A percentile compares a stretch with the other conserved stretches of the same genome.
Evolutionary conservation across 2,888 invertebrate species (phyloP).

Genomic region (Venusia cambrica): DNA sequence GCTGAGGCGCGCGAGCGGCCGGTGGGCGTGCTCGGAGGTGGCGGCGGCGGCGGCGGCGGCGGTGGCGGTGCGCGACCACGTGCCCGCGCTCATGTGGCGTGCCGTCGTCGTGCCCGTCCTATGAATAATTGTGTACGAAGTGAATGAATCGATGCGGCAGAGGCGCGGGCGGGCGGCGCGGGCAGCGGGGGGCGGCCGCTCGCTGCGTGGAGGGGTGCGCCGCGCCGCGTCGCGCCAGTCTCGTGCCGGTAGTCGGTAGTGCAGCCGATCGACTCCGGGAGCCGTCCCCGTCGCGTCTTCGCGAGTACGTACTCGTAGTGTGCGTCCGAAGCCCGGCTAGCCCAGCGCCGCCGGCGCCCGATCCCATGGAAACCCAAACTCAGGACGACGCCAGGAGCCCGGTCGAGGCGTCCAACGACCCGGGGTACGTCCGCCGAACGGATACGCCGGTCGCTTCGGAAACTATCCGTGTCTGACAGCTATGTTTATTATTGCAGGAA

Average conservation of each 20-base stretch:
- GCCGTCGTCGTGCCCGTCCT: slow-evolving; percentile 67
- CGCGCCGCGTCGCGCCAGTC: slow-evolving; percentile 81
- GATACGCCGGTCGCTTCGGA: slow-evolving; percentile 32
- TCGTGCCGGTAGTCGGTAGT: slow-evolving; percentile 88
- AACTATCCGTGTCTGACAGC: slow-evolving; percentile 54
- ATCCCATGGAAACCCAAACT: slow-evolving; percentile 87
- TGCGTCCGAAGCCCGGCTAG: slow-evolving; percentile 65
- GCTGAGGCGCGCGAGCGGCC: slow-evolving; percentile 40
- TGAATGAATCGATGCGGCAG: slow-evolving; percentile 79
- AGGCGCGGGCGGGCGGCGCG: slow-evolving; percentile 54
- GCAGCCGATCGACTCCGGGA: slow-evolving; percentile 83
- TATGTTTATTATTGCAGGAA: slow-evolving; percentile 92
- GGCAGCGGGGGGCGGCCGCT: slow-evolving; percentile 50
- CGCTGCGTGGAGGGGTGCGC: slow-evolving; percentile 69
- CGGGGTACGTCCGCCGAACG: slow-evolving; percentile 85
- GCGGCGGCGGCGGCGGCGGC: slow-evolving; percentile 34
- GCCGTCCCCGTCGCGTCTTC: slow-evolving; percentile 81
- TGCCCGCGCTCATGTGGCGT: slow-evolving; percentile 75
- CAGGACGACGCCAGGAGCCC: slow-evolving; percentile 92
- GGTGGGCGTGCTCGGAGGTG: slow-evolving; percentile 28
- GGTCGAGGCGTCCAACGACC: slow-evolving; percentile 96
- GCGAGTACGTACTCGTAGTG: slow-evolving; percentile 83
- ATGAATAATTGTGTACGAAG: slow-evolving; percentile 78
- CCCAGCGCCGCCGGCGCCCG: slow-evolving; percentile 66
- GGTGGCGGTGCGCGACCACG: slow-evolving; percentile 62